phyloP scores from a whole-genome alignment of 2,888 invertebrate genomes.

The Eupelmus urozonus region DNA sequence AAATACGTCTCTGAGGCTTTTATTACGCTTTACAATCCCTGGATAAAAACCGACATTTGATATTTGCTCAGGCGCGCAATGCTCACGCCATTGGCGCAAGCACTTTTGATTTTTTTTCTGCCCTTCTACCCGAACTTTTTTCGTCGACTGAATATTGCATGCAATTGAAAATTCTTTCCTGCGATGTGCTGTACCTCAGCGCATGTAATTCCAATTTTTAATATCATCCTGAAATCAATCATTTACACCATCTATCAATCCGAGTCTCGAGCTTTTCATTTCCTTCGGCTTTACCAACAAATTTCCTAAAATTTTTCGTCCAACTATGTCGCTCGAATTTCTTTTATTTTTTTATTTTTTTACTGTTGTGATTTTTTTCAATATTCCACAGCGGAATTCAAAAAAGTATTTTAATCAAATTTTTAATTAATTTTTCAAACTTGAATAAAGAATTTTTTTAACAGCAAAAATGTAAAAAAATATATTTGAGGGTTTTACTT shows the following conservation, averaged over 20 bases:
- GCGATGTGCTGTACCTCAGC: not conserved
- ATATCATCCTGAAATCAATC: conserved; percentile 9
- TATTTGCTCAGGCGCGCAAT: not conserved
- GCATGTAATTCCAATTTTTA: conserved; percentile 3
- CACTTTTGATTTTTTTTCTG: not conserved
- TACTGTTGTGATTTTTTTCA: too few species aligned
- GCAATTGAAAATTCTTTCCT: not conserved
- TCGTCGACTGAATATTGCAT: not conserved
- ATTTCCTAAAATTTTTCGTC: too few species aligned
- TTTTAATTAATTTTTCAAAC: too few species aligned
- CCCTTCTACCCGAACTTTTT: not conserved
- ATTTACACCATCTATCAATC: conserved; percentile 10
- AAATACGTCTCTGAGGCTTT: not conserved
- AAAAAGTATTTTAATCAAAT: too few species aligned
- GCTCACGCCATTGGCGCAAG: not conserved
- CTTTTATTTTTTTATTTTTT: too few species aligned
- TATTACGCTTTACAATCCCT: not conserved
- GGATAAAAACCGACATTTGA: not conserved
- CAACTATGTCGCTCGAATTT: too few species aligned
- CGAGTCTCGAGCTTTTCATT: not conserved
- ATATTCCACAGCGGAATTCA: too few species aligned
- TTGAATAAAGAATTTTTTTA: too few species aligned
- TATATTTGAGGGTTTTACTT: too few species aligned
- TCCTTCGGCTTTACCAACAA: not conserved
- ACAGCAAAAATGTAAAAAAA: too few species aligned